phyloP scores from a whole-genome alignment of 2,797 vertebrate species.

The Rhadinocentrus ornatus region DNA sequence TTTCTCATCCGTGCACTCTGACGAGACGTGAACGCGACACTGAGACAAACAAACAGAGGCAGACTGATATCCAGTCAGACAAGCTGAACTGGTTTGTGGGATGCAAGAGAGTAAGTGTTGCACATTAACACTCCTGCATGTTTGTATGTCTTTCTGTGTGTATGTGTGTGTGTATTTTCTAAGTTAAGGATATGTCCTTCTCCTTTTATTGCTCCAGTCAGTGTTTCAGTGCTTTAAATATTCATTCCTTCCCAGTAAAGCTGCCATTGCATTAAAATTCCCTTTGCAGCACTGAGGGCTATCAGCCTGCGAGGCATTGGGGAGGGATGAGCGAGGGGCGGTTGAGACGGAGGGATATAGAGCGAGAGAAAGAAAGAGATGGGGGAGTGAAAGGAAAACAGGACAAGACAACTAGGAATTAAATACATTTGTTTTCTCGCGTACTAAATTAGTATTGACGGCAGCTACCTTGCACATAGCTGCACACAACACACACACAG shows the following conservation, averaged over 20 bases:
- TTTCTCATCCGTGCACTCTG: conserved; percentile 21
- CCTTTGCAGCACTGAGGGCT: conserved; percentile 68
- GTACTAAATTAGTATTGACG: conserved; percentile 80
- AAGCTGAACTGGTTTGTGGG: conserved; percentile 33
- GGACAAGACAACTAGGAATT: conserved; percentile 78
- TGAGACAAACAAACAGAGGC: conserved; percentile 25
- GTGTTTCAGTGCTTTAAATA: conserved; percentile 70
- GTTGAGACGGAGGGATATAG: neutral
- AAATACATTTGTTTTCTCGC: conserved; percentile 83
- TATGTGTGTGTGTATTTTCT: conserved; percentile 16
- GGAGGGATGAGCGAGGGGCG: conserved; percentile 6
- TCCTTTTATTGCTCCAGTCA: conserved; percentile 60
- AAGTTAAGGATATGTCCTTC: conserved; percentile 55
- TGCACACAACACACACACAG: conserved; percentile 25
- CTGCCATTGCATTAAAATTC: conserved; percentile 73
- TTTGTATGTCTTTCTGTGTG: conserved; percentile 2
- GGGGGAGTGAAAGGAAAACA: conserved; percentile 43
- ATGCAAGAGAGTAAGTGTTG: conserved; percentile 26
- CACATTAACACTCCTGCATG: conserved; percentile 16
- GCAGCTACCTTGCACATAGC: conserved; percentile 57
- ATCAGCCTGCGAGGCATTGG: conserved; percentile 50
- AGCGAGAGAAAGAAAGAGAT: neutral
- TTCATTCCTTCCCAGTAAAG: conserved; percentile 67
- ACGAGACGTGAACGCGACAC: conserved; percentile 20
- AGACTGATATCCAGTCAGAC: conserved; percentile 31